Conservation (phyloP, 2,888 invertebrate species). For the Melieria crassipennis region DNA sequence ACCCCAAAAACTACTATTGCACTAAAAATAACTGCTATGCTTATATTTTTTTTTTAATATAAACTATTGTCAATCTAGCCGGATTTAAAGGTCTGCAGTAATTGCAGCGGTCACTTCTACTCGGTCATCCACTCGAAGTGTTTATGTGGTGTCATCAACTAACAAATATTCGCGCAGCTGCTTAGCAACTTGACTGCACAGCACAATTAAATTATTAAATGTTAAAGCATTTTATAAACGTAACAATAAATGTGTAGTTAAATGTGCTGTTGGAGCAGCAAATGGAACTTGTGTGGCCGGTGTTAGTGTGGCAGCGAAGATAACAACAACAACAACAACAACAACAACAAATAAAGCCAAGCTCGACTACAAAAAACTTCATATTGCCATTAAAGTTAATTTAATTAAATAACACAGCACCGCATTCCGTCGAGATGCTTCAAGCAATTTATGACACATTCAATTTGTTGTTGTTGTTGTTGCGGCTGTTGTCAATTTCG, state of each 20-base stretch:
- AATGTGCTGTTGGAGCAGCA: slow-evolving; percentile 9
- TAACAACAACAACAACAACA: not conserved
- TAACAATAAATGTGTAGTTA: not conserved
- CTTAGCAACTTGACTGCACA: not conserved
- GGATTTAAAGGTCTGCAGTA: too few species aligned
- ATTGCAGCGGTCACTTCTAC: too few species aligned
- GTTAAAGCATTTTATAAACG: slow-evolving; percentile 4
- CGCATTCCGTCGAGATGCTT: slow-evolving; percentile 11
- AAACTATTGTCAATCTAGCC: too few species aligned
- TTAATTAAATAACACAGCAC: slow-evolving; percentile 49
- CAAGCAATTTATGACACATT: slow-evolving; percentile 46
- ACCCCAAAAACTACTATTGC: too few species aligned
- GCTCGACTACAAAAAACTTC: not conserved
- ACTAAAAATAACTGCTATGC: too few species aligned
- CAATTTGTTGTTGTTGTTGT: not conserved
- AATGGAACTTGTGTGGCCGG: slow-evolving; percentile 23
- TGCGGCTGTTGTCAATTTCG: too few species aligned
- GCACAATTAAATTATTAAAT: slow-evolving; percentile 5
- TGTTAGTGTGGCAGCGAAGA: not conserved
- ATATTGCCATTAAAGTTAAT: slow-evolving; percentile 44
- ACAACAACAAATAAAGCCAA: not conserved
- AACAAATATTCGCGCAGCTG: too few species aligned
- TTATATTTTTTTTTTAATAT: too few species aligned
- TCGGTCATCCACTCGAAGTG: too few species aligned
- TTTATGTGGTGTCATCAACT: too few species aligned